A percentile compares a stretch with the other conserved stretches of the same genome.
These are phyloP conservation scores for Sarcoramphus papa DNA, from an alignment of 2,797 vertebrate species.

Conservation along the genomic window DNA sequence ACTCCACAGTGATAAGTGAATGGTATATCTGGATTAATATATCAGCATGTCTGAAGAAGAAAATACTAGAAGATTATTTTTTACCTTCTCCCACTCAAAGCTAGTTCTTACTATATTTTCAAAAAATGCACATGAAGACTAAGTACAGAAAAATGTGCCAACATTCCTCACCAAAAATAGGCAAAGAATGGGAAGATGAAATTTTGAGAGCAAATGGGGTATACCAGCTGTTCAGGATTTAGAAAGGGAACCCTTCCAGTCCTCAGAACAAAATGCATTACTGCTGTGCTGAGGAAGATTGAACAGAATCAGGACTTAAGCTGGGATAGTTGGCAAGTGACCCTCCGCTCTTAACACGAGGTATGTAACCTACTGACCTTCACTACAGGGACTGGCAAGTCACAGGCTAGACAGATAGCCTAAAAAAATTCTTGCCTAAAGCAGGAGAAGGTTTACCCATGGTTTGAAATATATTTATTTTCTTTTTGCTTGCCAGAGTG, in stretches of 20 bases:
- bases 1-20: not conserved
- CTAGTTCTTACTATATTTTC: slow-evolving; percentile 43
- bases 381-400: slow-evolving; percentile 2
- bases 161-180: slow-evolving; percentile 64
- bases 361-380: slow-evolving; percentile 60
- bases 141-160: slow-evolving; percentile 56
- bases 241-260: slow-evolving; percentile 31
- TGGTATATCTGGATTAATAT: not conserved
- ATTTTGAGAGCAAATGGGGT: slow-evolving; percentile 52
- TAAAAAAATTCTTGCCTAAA: slow-evolving; percentile 9
- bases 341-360: not conserved
- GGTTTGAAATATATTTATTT: not conserved
- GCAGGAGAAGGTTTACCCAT: not conserved
- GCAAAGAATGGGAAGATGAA: slow-evolving; percentile 64
- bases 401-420: not conserved
- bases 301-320: slow-evolving; percentile 6
- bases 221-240: slow-evolving; percentile 61
- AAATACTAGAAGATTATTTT: not conserved
- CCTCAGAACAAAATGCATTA: slow-evolving; percentile 6
- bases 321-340: slow-evolving; percentile 12
- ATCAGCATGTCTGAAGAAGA: not conserved
- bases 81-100: slow-evolving; percentile 12
- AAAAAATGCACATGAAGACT: slow-evolving; percentile 54
- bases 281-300: not conserved
- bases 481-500: not conserved